A percentile compares a stretch with the other conserved stretches of the same genome.
phyloP scores from a whole-genome alignment of 2,113 vertebrate genomes.

The Melanostigma gelatinosum region DNA sequence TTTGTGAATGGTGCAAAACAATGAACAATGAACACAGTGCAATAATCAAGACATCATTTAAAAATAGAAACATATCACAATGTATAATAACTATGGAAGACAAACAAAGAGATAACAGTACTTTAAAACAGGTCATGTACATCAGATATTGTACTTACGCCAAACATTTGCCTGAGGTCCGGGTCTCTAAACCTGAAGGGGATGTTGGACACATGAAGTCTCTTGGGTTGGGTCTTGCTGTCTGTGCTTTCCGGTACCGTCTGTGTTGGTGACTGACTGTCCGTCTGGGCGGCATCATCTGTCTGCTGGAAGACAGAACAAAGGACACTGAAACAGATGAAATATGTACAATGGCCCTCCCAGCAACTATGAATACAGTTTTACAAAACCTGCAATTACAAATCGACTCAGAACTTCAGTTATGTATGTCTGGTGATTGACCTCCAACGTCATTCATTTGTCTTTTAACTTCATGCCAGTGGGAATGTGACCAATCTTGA shows the following conservation, averaged over 20 bases:
- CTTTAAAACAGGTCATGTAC: too few species aligned
- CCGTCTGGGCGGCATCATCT: constrained; percentile 92
- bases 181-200: constrained; percentile 98
- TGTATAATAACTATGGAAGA: too few species aligned
- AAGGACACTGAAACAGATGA: not conserved
- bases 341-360: not conserved
- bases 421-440: too few species aligned
- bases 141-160: constrained; percentile 78
- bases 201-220: constrained; percentile 98
- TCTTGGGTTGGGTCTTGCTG: constrained; percentile 95
- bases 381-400: not conserved
- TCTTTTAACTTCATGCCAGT: too few species aligned
- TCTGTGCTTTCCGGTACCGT: constrained; percentile 90
- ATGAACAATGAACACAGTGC: too few species aligned
- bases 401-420: too few species aligned
- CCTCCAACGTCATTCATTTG: too few species aligned
- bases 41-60: too few species aligned
- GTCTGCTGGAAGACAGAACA: constrained; percentile 87
- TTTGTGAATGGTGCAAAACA: too few species aligned
- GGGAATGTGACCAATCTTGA: too few species aligned
- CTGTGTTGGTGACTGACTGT: constrained; percentile 92
- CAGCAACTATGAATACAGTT: not conserved
- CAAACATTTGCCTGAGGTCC: constrained; percentile 98
- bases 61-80: too few species aligned
- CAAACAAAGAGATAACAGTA: too few species aligned